Conservation (phyloP, 2,113 vertebrate species). For the Oriolus oriolus region DNA sequence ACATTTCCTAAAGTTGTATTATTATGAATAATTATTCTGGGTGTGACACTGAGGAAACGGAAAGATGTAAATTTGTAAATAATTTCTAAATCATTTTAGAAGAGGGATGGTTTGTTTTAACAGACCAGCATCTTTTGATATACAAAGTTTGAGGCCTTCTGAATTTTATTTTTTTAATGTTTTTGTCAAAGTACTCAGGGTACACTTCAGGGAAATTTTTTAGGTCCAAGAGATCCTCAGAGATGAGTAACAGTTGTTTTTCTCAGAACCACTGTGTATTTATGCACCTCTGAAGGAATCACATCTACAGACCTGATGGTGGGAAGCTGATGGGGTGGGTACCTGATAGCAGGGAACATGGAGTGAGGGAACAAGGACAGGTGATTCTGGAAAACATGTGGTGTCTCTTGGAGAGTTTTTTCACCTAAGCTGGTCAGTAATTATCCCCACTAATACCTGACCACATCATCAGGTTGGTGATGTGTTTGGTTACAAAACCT, state of each 20-base stretch:
- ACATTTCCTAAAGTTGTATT: background rate
- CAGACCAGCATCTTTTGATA: background rate
- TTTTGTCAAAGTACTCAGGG: background rate
- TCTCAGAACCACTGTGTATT: background rate
- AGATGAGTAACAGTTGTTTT: background rate
- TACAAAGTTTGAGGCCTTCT: background rate
- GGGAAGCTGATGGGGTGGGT: background rate
- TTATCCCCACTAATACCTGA: background rate
- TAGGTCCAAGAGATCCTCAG: background rate
- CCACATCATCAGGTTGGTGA: background rate
- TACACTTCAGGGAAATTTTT: background rate
- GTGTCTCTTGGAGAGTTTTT: background rate
- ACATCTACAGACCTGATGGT: background rate
- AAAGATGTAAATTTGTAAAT: background rate
- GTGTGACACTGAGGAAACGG: background rate
- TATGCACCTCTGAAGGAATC: background rate
- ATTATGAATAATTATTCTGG: background rate
- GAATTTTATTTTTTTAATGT: background rate
- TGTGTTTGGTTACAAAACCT: background rate
- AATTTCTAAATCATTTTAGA: background rate
- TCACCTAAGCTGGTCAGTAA: background rate
- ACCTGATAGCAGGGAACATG: accelerated
- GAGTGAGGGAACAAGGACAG: background rate
- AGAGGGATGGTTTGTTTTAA: background rate
- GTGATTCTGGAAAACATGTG: background rate